A percentile compares a stretch with the other conserved stretches of the same genome.
These are phyloP conservation scores for Sebastes oblongus DNA, from an alignment of 2,797 vertebrate species.

Conservation along the genomic window DNA sequence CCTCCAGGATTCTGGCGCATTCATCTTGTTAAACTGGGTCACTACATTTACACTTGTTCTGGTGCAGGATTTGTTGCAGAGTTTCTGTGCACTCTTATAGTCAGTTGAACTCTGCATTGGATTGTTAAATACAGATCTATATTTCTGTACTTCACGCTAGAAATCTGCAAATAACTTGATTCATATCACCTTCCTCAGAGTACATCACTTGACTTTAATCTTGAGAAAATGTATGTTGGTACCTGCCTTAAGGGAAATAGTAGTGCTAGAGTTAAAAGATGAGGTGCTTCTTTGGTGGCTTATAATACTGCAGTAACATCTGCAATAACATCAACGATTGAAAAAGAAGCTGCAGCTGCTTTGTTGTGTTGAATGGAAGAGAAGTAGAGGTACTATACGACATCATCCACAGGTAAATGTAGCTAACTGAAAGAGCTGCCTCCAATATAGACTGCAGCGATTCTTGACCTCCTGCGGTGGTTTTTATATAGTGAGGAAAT, in stretches of 20 bases:
- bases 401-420: neutral
- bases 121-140: neutral
- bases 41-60: neutral
- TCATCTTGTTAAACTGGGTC: neutral
- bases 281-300: neutral
- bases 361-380: neutral
- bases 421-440: neutral
- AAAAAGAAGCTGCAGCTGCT: neutral
- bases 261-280: neutral
- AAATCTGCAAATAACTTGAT: neutral
- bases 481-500: slow-evolving; percentile 26
- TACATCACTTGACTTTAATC: neutral
- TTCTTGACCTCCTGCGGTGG: neutral
- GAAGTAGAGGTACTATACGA: neutral
- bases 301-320: neutral
- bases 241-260: neutral
- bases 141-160: neutral
- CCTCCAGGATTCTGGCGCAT: neutral
- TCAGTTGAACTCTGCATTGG: neutral
- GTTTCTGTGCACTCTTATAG: neutral
- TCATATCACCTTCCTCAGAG: neutral
- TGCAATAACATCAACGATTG: neutral
- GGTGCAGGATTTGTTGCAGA: neutral
- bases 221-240: neutral
- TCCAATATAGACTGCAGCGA: neutral